phyloP scores from a whole-genome alignment of 2,888 invertebrate species.

The Chloroclystis v-ata region DNA sequence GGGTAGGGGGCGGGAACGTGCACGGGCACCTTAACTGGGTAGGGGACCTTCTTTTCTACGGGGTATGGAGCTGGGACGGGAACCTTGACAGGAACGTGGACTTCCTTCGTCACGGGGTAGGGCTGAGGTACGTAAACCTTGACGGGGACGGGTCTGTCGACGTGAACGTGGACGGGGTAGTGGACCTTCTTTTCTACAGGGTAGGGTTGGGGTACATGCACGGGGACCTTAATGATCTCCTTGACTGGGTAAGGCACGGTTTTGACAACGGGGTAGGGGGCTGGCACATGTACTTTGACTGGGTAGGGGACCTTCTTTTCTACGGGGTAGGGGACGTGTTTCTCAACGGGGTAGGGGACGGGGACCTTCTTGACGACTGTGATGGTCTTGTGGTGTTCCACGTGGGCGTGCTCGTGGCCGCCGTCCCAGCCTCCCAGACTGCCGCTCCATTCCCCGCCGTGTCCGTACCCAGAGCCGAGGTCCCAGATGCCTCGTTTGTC shows the following conservation, averaged over 20 bases:
- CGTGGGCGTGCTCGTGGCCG: constrained; percentile 55
- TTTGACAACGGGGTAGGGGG: constrained; percentile 83
- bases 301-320: constrained; percentile 81
- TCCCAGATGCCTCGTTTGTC: constrained; percentile 85
- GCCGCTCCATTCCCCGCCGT: constrained; percentile 36
- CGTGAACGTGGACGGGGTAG: constrained; percentile 73
- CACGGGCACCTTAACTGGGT: constrained; percentile 80
- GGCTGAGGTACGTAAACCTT: constrained; percentile 78
- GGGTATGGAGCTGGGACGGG: constrained; percentile 83
- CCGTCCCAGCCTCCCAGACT: constrained; percentile 36
- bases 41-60: constrained; percentile 82
- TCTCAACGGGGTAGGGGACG: constrained; percentile 85
- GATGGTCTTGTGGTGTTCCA: constrained; percentile 81
- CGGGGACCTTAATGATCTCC: constrained; percentile 78
- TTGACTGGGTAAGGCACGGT: constrained; percentile 83
- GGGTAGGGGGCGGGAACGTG: constrained; percentile 82
- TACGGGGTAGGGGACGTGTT: constrained; percentile 82
- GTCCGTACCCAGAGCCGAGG: constrained; percentile 72
- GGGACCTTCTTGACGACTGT: constrained; percentile 86
- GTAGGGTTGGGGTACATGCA: constrained; percentile 83
- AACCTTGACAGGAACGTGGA: constrained; percentile 82
- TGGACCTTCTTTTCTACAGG: constrained; percentile 81
- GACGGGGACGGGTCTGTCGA: constrained; percentile 72
- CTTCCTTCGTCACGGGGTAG: constrained; percentile 80
- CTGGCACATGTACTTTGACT: constrained; percentile 81